These are phyloP conservation scores for Microtus pennsylvanicus DNA, from an alignment of 2,113 vertebrate genomes.

Conservation along the genomic window DNA sequence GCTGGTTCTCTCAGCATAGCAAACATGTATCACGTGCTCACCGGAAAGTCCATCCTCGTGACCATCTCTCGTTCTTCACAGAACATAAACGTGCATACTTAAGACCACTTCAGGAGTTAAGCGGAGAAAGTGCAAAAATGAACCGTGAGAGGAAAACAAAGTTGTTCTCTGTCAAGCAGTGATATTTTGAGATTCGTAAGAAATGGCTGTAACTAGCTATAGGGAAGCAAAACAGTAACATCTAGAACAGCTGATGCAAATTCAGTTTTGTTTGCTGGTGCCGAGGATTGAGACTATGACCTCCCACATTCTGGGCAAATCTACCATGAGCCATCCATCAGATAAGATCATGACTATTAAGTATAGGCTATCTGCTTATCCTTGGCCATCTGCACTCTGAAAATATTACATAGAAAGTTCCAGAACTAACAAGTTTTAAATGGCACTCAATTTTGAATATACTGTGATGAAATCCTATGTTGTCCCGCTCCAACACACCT, in stretches of 20 bases:
- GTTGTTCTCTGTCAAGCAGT: background rate
- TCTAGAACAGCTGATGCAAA: background rate
- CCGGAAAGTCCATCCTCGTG: background rate
- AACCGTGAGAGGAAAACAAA: background rate
- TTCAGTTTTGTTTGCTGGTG: background rate
- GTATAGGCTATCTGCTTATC: background rate
- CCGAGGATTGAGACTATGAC: background rate
- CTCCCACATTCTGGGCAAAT: background rate
- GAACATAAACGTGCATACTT: background rate
- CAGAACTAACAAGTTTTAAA: background rate
- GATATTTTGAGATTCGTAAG: conserved; percentile 10
- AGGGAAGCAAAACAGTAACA: conserved; percentile 11
- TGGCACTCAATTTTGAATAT: background rate
- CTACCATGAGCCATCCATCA: background rate
- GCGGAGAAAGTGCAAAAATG: background rate
- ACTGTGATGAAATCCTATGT: background rate
- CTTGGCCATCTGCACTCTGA: no score
- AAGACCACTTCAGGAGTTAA: background rate
- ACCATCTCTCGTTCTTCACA: background rate
- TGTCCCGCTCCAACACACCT: no score
- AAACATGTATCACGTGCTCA: background rate
- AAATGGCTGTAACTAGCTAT: conserved; percentile 2
- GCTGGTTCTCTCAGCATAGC: background rate
- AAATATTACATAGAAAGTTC: background rate
- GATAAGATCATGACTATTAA: background rate